phyloP scores from a whole-genome alignment of 2,888 invertebrate genomes.

The Drosophila heteroneura region DNA sequence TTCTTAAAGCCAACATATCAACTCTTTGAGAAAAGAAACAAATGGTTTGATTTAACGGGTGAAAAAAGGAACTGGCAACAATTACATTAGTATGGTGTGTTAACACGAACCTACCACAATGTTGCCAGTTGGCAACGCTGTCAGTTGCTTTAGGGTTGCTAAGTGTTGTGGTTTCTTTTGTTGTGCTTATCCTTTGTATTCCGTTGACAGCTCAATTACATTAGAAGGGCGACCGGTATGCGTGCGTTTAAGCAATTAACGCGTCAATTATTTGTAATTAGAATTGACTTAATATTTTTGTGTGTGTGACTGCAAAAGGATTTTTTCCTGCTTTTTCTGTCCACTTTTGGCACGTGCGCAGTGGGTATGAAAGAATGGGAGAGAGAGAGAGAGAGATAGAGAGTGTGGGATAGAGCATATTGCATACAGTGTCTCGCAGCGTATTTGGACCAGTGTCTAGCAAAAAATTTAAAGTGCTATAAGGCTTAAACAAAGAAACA shows the following conservation, averaged over 20 bases:
- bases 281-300: slow-evolving; percentile 67
- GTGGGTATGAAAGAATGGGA: not conserved
- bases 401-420: slow-evolving; percentile 1
- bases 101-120: slow-evolving; percentile 38
- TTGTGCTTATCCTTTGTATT: not conserved
- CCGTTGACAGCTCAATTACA: slow-evolving; percentile 75
- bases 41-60: not conserved
- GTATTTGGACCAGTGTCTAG: no score
- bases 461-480: no score
- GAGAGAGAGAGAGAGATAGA: not conserved
- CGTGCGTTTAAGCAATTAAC: slow-evolving; percentile 71
- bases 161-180: slow-evolving; percentile 1
- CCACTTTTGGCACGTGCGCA: slow-evolving; percentile 70
- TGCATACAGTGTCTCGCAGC: no score
- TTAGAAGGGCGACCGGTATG: slow-evolving; percentile 52
- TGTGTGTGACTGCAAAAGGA: slow-evolving; percentile 47
- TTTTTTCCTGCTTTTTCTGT: slow-evolving; percentile 29
- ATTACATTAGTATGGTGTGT: not conserved
- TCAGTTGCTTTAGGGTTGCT: slow-evolving; percentile 20
- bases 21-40: not conserved
- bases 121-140: slow-evolving; percentile 49
- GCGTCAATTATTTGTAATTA: slow-evolving; percentile 77
- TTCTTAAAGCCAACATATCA: not conserved
- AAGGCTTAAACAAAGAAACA: no score
- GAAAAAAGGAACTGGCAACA: slow-evolving; percentile 1